Percentiles rank a stretch among this genome's conserved stretches.
Evolutionary conservation across 2,888 invertebrate species (phyloP).

Genomic region (Oscheius sp.): DNA sequence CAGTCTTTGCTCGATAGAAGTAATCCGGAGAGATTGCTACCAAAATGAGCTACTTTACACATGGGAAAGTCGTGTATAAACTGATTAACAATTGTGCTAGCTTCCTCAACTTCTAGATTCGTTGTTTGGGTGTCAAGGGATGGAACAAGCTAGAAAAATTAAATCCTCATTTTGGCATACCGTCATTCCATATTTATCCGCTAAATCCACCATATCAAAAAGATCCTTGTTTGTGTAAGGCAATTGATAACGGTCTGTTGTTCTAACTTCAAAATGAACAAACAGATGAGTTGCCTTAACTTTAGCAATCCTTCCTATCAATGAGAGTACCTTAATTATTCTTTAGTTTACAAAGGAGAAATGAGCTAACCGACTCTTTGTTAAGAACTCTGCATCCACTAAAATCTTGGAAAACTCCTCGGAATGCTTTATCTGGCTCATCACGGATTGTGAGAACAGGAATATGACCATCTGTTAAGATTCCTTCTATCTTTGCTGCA

Average conservation of each 20-base stretch:
- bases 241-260: slow-evolving; percentile 64
- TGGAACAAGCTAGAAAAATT: slow-evolving; percentile 44
- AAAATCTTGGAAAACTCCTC: slow-evolving; percentile 77
- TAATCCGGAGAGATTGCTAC: slow-evolving; percentile 57
- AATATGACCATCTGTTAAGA: slow-evolving; percentile 39
- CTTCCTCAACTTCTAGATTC: slow-evolving; percentile 54
- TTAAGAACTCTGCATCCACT: slow-evolving; percentile 68
- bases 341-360: background rate
- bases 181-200: slow-evolving; percentile 52
- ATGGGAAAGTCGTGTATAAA: slow-evolving; percentile 65
- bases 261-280: slow-evolving; percentile 65
- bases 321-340: slow-evolving; percentile 49
- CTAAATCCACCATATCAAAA: slow-evolving; percentile 65
- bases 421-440: slow-evolving; percentile 74
- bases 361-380: slow-evolving; percentile 52
- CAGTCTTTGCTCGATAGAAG: slow-evolving; percentile 51
- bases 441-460: slow-evolving; percentile 71
- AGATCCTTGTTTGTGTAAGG: slow-evolving; percentile 65
- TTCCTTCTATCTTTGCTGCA: slow-evolving; percentile 4
- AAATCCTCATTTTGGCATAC: background rate
- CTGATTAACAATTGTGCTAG: slow-evolving; percentile 52
- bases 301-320: slow-evolving; percentile 58
- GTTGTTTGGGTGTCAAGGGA: slow-evolving; percentile 66
- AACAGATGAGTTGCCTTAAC: slow-evolving; percentile 65
- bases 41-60: slow-evolving; percentile 60